Evolutionary conservation across 2,113 vertebrate genomes (phyloP).

Genomic region (Opisthocomus hoazin): DNA sequence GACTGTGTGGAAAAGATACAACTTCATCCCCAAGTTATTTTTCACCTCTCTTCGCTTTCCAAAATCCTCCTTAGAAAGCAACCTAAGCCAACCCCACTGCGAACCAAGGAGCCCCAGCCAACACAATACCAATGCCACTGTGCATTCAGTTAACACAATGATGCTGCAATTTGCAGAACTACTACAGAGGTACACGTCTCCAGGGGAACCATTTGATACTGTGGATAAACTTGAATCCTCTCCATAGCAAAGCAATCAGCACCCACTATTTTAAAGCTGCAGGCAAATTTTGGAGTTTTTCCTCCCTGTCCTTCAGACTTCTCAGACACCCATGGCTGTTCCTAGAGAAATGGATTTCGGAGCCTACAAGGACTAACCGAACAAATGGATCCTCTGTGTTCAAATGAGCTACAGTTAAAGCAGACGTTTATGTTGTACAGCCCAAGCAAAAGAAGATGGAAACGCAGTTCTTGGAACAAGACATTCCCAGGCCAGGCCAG

Average conservation of each 20-base stretch:
- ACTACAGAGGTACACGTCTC: background rate
- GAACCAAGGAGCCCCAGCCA: background rate
- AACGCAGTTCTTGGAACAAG: background rate
- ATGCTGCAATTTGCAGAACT: background rate
- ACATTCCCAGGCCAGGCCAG: background rate
- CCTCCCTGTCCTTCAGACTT: background rate
- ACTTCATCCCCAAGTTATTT: background rate
- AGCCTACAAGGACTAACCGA: background rate
- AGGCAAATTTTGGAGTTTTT: background rate
- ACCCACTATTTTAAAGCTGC: background rate
- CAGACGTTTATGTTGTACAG: background rate
- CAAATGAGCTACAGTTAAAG: background rate
- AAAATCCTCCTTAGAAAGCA: background rate
- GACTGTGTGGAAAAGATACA: background rate
- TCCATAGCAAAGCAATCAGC: background rate
- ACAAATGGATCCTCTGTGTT: background rate
- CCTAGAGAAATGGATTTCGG: background rate
- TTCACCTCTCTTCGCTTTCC: background rate
- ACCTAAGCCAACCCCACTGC: background rate
- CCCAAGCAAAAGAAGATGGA: background rate
- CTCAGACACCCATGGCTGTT: background rate
- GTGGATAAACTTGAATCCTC: background rate
- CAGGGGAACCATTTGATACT: background rate
- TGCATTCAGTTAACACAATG: fast-evolving
- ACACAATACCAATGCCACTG: background rate